Conservation (phyloP, 2,888 invertebrate species). For the Apodemia zela region DNA sequence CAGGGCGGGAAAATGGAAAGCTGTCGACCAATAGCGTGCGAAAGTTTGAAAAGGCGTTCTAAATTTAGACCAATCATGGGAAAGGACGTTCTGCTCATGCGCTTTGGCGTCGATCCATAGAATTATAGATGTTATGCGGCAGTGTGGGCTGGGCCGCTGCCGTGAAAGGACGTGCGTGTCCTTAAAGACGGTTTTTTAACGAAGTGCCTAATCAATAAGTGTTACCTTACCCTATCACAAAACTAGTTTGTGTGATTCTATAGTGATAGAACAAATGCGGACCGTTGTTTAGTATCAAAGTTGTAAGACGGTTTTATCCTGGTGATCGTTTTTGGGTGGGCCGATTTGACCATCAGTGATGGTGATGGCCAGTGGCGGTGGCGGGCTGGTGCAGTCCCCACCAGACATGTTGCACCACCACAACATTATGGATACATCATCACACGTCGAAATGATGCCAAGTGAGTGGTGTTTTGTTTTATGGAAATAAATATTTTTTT, state of each 20-base stretch:
- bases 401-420: conserved; percentile 76
- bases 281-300: conserved; percentile 9
- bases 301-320: conserved; percentile 4
- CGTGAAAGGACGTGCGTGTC: conserved; percentile 54
- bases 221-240: conserved; percentile 41
- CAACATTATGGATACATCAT: conserved; percentile 74
- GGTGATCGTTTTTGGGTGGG: conserved; percentile 10
- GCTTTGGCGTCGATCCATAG: conserved; percentile 73
- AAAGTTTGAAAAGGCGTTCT: conserved; percentile 64
- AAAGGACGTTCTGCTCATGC: conserved; percentile 61
- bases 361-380: conserved; percentile 78
- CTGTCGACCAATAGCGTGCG: conserved; percentile 48
- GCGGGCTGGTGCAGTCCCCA: conserved; percentile 78
- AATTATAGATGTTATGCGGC: conserved; percentile 74
- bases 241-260: conserved; percentile 48
- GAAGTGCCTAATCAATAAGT: conserved; percentile 64
- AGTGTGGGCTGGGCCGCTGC: conserved; percentile 73
- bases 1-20: conserved; percentile 67
- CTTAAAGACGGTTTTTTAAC: conserved; percentile 48
- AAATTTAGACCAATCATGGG: conserved; percentile 50
- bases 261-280: conserved; percentile 42
- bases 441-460: conserved; percentile 76
- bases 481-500: too few species aligned
- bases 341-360: conserved; percentile 50
- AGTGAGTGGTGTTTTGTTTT: conserved; percentile 49